These are phyloP conservation scores for Ophraella communa DNA, from an alignment of 2,888 invertebrate species.

Conservation along the genomic window DNA sequence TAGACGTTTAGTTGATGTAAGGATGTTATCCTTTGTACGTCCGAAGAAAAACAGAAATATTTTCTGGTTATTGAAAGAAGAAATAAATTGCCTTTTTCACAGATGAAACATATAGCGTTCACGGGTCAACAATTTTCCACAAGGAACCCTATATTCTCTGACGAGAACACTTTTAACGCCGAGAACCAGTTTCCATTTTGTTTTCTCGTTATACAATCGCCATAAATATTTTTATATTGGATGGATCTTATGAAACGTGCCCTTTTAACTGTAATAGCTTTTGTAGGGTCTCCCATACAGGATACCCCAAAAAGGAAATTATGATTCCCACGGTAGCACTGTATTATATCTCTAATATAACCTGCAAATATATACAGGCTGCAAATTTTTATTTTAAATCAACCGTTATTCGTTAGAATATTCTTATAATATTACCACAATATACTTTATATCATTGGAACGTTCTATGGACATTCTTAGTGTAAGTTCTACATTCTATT, in stretches of 20 bases:
- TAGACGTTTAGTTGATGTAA: neutral
- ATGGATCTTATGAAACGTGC: constrained; percentile 9
- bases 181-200: constrained; percentile 21
- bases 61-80: constrained; percentile 28
- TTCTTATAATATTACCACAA: neutral
- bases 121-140: constrained; percentile 38
- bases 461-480: too few species aligned
- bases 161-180: constrained; percentile 15
- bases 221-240: constrained; percentile 12
- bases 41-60: constrained; percentile 11
- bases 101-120: constrained; percentile 37
- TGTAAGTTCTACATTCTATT: too few species aligned
- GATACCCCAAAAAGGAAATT: neutral
- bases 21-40: constrained; percentile 9
- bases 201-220: constrained; percentile 22
- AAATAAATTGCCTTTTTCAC: constrained; percentile 35
- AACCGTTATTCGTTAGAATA: neutral
- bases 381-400: neutral
- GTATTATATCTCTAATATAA: neutral
- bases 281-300: neutral
- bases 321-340: neutral
- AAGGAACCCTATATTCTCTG: constrained; percentile 21
- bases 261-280: constrained; percentile 8
- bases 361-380: neutral
- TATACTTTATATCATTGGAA: too few species aligned